Conservation (phyloP, 2,888 invertebrate genomes). For the Lamproptera curius region DNA sequence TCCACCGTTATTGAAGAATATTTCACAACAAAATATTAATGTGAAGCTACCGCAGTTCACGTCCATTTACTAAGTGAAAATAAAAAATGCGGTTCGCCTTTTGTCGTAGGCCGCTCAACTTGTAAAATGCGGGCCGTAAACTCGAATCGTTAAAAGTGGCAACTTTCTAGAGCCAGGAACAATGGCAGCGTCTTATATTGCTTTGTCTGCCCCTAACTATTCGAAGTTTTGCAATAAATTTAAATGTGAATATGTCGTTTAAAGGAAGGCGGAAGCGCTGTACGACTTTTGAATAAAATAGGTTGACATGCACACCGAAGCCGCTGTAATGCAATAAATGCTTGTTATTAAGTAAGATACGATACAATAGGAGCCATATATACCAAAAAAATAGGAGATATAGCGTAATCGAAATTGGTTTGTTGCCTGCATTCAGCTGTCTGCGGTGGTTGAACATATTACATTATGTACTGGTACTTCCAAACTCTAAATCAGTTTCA, state of each 20-base stretch:
- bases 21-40: not conserved
- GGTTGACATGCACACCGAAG: slow-evolving; percentile 32
- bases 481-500: no score
- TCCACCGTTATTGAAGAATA: no score
- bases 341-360: no score
- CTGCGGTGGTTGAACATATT: no score
- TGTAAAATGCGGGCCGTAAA: slow-evolving; percentile 24
- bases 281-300: slow-evolving; percentile 37
- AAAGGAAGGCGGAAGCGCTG: slow-evolving; percentile 37
- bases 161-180: slow-evolving; percentile 43
- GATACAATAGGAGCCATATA: no score
- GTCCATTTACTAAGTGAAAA: not conserved
- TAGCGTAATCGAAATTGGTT: no score
- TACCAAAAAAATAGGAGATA: no score
- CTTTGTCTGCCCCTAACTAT: slow-evolving; percentile 54
- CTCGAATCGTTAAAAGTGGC: slow-evolving; percentile 37
- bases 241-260: slow-evolving; percentile 70
- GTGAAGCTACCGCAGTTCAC: slow-evolving; percentile 2
- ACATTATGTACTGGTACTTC: no score
- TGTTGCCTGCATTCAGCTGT: no score
- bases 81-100: slow-evolving; percentile 11
- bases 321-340: not conserved
- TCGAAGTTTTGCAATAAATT: slow-evolving; percentile 64
- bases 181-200: slow-evolving; percentile 54
- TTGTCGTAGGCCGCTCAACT: slow-evolving; percentile 13